Evolutionary conservation across 2,888 invertebrate species (phyloP), one percentile per base, ranked within the genome.

Genomic region (Drosophila putrida): DNA sequence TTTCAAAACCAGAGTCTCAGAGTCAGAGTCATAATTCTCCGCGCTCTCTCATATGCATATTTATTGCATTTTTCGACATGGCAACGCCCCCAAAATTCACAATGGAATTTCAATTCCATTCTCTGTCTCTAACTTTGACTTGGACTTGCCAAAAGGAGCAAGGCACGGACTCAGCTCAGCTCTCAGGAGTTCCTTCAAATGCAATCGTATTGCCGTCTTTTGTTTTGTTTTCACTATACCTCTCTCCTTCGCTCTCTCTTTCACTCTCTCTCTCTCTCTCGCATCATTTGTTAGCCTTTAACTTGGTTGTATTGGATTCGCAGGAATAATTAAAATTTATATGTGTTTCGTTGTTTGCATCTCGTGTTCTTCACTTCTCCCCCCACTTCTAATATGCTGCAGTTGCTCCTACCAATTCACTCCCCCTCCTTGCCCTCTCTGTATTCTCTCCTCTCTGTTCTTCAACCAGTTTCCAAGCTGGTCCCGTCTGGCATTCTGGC

Each of bases 101-200:
- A 88, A 82, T 87, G 91, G 91, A 90, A 90, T 90, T 90, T 90
- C 90, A 91, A 91, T 90, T 91, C 90, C 90, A 89, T 90, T 91
- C 78, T 64, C 76, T 60, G 70, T 73, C 76, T 72, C 72, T 61
- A 47, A 61, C 77, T 77, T 60, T 59, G 54, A 72, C 64, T 68
- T 50, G 50, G 49, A 47, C 46, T 59, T 36, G 15, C 68, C 39
- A 43, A 31, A 44, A 64, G 67, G 44, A 59, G 49, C 66, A 25
- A 38, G 11, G 20, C 36, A 27, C 4, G 10, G 4, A 28, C 27
- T 10, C 13, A 28, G 53, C 43, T 27, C 27, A 5, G 8, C 15
- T 41, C 43, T 27, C 27, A 5, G 8, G 27, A 41, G n/a, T 28
- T 47, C 31, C 55, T 54, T 66, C 60, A 68, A 88, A 80, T 86